Evolutionary conservation across 2,888 invertebrate genomes (phyloP).

Genomic region (Vesta saturnalis): DNA sequence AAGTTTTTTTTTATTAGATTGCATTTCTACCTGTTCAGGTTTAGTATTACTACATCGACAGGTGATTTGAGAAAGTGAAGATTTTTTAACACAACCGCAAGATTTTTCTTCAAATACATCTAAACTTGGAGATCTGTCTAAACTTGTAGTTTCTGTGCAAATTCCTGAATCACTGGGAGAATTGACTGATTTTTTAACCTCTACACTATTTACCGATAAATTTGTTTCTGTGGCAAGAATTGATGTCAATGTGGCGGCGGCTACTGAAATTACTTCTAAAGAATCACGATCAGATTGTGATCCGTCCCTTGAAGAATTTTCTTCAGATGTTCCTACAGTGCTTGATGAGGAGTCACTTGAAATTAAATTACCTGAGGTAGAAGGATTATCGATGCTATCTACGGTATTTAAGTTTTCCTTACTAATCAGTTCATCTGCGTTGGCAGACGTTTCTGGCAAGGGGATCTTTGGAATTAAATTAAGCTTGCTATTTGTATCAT

Average conservation of each 20-base stretch:
- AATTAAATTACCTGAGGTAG: slow-evolving; percentile 72
- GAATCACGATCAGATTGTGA: slow-evolving; percentile 65
- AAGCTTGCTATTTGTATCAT: slow-evolving; percentile 30
- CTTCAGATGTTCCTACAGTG: slow-evolving; percentile 66
- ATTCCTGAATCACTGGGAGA: slow-evolving; percentile 74
- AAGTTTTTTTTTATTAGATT: slow-evolving; percentile 19
- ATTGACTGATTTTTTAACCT: slow-evolving; percentile 40
- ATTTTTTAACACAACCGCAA: slow-evolving; percentile 36
- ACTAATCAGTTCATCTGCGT: slow-evolving; percentile 7
- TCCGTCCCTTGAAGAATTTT: slow-evolving; percentile 52
- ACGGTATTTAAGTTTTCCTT: not conserved
- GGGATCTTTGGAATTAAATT: slow-evolving; percentile 9
- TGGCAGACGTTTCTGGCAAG: not conserved
- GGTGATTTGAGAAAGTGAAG: slow-evolving; percentile 30
- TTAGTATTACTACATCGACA: slow-evolving; percentile 34
- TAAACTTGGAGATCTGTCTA: slow-evolving; percentile 71
- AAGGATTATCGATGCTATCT: slow-evolving; percentile 62
- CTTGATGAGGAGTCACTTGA: slow-evolving; percentile 68
- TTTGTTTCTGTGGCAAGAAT: slow-evolving; percentile 63
- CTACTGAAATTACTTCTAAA: slow-evolving; percentile 70
- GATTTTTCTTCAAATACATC: slow-evolving; percentile 57
- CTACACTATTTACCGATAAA: slow-evolving; percentile 10
- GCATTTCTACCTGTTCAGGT: slow-evolving; percentile 3
- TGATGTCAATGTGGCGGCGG: slow-evolving; percentile 70
- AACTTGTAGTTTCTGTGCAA: slow-evolving; percentile 77